A percentile compares a stretch with the other conserved stretches of the same genome.
Evolutionary conservation across 2,888 invertebrate genomes (phyloP).

Genomic region (Cerastis rubricosa): DNA sequence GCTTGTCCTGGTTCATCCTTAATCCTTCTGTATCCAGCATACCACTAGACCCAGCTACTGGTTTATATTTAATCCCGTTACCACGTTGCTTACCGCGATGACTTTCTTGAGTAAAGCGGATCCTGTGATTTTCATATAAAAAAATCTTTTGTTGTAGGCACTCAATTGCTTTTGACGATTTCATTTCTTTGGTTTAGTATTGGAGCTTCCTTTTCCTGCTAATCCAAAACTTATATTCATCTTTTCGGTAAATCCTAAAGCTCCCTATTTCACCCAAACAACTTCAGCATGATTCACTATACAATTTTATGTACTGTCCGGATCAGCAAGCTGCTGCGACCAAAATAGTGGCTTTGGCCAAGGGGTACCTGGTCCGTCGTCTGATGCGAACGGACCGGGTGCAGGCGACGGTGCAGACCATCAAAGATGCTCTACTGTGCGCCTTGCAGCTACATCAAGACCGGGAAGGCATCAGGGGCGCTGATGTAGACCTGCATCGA

Average conservation of each 20-base stretch:
- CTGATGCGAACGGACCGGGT: conserved; percentile 95
- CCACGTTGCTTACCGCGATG: conserved; percentile 1
- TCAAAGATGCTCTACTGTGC: conserved; percentile 94
- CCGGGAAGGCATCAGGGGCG: conserved; percentile 90
- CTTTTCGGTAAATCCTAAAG: not conserved
- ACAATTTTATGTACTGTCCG: conserved; percentile 80
- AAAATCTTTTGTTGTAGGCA: not conserved
- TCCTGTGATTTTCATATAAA: not conserved
- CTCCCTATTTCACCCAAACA: not conserved
- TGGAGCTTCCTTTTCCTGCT: not conserved
- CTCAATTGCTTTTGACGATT: not conserved
- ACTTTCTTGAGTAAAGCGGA: not conserved
- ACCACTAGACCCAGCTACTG: not conserved
- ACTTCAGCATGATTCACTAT: conserved; percentile 32
- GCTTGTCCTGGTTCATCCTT: not conserved
- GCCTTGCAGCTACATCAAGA: conserved; percentile 94
- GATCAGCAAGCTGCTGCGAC: conserved; percentile 91
- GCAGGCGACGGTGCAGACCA: conserved; percentile 94
- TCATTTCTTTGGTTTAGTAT: not conserved
- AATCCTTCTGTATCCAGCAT: not conserved
- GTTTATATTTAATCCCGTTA: not conserved
- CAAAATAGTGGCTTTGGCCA: conserved; percentile 92
- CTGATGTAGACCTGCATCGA: conserved; percentile 93
- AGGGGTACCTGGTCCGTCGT: conserved; percentile 95
- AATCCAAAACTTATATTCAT: not conserved